Percentiles rank a stretch among this genome's conserved stretches.
phyloP scores from a whole-genome alignment of 2,888 invertebrate genomes.

The Cantharis rustica region DNA sequence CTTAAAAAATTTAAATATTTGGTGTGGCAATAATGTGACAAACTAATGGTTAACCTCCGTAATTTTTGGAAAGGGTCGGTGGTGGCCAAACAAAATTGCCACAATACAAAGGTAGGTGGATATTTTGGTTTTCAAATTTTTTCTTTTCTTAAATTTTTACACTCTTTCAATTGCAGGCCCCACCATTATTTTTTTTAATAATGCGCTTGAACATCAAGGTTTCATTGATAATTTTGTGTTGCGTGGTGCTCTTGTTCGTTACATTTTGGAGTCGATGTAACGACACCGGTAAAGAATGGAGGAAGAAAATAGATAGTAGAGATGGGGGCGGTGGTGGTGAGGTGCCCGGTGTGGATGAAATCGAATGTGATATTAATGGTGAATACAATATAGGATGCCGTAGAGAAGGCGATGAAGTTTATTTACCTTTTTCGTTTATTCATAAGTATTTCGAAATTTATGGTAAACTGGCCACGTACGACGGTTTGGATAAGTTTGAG shows the following conservation, averaged over 20 bases:
- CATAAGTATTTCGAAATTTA: slow-evolving; percentile 94
- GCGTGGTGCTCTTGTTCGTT: slow-evolving; percentile 70
- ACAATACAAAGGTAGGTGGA: slow-evolving; percentile 45
- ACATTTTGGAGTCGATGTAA: slow-evolving; percentile 79
- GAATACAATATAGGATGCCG: slow-evolving; percentile 63
- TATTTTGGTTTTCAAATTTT: not conserved
- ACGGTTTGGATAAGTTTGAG: slow-evolving; percentile 82
- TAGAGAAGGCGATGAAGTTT: slow-evolving; percentile 84
- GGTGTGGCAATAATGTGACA: slow-evolving; percentile 27
- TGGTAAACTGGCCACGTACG: slow-evolving; percentile 77
- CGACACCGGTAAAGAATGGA: slow-evolving; percentile 55
- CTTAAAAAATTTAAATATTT: not conserved
- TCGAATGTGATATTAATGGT: slow-evolving; percentile 88
- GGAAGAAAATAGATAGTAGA: slow-evolving; percentile 28
- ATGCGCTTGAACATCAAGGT: slow-evolving; percentile 80
- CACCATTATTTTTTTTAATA: slow-evolving; percentile 64
- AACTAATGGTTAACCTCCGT: slow-evolving; percentile 44
- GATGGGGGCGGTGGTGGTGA: slow-evolving; percentile 47
- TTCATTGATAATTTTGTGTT: slow-evolving; percentile 68
- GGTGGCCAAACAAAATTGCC: slow-evolving; percentile 48
- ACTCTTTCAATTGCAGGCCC: slow-evolving; percentile 46
- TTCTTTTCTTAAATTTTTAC: not conserved
- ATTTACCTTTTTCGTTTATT: slow-evolving; percentile 89
- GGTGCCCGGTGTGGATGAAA: slow-evolving; percentile 64
- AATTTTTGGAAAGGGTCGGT: slow-evolving; percentile 39